Base-by-base conservation (phyloP, 2,113 vertebrate genomes). In the Esox niger region DNA sequence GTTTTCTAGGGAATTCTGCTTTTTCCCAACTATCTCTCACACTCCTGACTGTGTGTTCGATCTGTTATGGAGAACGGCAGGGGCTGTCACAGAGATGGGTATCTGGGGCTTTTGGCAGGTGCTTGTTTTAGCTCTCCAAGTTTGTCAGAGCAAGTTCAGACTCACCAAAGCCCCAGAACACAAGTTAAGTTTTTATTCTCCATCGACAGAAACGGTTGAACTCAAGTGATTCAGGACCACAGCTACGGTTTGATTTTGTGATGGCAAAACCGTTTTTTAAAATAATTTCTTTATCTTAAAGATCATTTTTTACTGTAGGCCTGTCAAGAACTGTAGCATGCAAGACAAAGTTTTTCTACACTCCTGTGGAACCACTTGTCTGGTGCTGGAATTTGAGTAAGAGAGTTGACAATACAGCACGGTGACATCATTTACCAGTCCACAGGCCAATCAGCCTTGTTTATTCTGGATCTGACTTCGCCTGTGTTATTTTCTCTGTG, bases 391-490 rank as follows among this genome's bases (percentile, higher is more conserved):
- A 6, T 26, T 20, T 62, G 21, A 52, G 56, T 38, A 38, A 78
- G 10, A 11, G 56, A 78, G n/a, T 8, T 27, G 73, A 38, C 54
- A 46, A 35, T 75, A 68, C 55, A 71, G 49, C 71, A 7, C 55
- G 76, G 72, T 77, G 75, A 73, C 70, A 76, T 82, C 66, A 74
- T 80, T 80, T 55, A 81, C 52, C 67, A 68, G 31, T 56, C 38
- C 71, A 75, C 59, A 27, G 46, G 69, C 75, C 73, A 76, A 79
- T 84, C 70, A 76, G 47, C 46, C 23, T 33, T 32, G 20, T 74
- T 82, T 86, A 57, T 83, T 85, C 75, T 77, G 76, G 77, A 81
- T 38, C 66, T 58, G 74, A 73, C 38, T 32, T 27, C 2, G 11
- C 32, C 11, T 5, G 43, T 75, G 60, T 73, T 79, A 78, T 66